phyloP scores from a whole-genome alignment of 2,888 invertebrate genomes.

The Scaptomyza reducta region DNA sequence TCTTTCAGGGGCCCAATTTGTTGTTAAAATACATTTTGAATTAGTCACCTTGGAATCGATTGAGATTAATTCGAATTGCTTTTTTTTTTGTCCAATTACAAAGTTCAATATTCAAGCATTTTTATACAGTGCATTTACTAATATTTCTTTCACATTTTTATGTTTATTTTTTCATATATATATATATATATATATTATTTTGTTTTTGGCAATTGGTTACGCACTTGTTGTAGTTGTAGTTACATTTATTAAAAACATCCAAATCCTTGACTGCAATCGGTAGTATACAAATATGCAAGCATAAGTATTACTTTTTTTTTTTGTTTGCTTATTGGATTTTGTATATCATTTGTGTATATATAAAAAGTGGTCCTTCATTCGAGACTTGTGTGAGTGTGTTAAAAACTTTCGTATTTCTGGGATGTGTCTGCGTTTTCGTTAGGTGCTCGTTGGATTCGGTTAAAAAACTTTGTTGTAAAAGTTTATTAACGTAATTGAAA shows the following conservation, averaged over 20 bases:
- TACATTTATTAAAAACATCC: constrained; percentile 65
- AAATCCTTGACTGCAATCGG: constrained; percentile 73
- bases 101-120: constrained; percentile 47
- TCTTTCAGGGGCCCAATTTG: background rate
- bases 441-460: constrained; percentile 32
- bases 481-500: constrained; percentile 46
- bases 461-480: constrained; percentile 57
- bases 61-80: constrained; percentile 49
- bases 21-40: constrained; percentile 28
- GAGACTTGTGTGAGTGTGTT: constrained; percentile 68
- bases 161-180: constrained; percentile 4
- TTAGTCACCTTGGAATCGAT: constrained; percentile 45
- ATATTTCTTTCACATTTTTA: constrained; percentile 11
- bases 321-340: too few relatives aligned
- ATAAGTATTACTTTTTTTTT: constrained; percentile 17
- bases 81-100: constrained; percentile 30
- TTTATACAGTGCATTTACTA: constrained; percentile 48
- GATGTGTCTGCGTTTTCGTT: constrained; percentile 24
- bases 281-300: constrained; percentile 56
- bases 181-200: constrained; percentile 11
- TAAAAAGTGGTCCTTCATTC: constrained; percentile 79
- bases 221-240: constrained; percentile 50
- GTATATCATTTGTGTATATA: constrained; percentile 45
- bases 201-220: constrained; percentile 74
- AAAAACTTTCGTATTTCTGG: constrained; percentile 53